Percentiles rank a stretch among this genome's conserved stretches.
Conservation (phyloP, 2,797 vertebrate genomes). For the Scarus forsteni region DNA sequence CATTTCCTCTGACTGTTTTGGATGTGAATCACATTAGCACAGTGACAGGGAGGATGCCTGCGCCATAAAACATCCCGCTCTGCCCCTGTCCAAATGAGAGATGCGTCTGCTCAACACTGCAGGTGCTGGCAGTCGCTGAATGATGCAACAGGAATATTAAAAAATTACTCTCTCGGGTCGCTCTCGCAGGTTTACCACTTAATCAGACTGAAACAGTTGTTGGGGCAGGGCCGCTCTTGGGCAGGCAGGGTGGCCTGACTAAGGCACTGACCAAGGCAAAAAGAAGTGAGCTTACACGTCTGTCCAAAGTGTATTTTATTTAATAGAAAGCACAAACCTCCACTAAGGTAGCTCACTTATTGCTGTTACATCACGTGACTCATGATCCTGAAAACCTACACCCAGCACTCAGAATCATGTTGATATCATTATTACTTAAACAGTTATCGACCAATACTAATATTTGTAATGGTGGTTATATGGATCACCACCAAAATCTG, state of each 20-base stretch:
- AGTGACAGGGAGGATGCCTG: constrained; percentile 74
- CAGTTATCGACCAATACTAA: too few species aligned
- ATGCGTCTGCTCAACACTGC: constrained; percentile 75
- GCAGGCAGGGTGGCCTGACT: background rate
- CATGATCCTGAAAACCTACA: too few species aligned
- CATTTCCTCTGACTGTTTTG: constrained; percentile 80
- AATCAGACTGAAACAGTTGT: constrained; percentile 54
- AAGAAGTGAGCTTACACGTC: background rate
- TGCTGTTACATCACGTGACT: too few species aligned
- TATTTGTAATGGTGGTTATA: too few species aligned
- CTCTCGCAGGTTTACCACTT: constrained; percentile 41
- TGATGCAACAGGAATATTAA: constrained; percentile 74
- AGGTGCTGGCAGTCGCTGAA: constrained; percentile 72
- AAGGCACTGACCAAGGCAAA: background rate
- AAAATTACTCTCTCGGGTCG: constrained; percentile 65
- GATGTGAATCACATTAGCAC: constrained; percentile 80
- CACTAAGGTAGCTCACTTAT: too few species aligned
- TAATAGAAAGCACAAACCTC: too few species aligned
- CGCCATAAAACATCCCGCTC: constrained; percentile 77
- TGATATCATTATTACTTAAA: too few species aligned
- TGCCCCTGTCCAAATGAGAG: constrained; percentile 80
- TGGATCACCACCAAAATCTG: too few species aligned
- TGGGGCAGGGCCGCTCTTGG: background rate
- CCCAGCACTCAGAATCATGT: too few species aligned
- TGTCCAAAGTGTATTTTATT: background rate